Base-by-base conservation (phyloP, 92 coral and sea anemone genomes). In the Siderastrea siderea region DNA sequence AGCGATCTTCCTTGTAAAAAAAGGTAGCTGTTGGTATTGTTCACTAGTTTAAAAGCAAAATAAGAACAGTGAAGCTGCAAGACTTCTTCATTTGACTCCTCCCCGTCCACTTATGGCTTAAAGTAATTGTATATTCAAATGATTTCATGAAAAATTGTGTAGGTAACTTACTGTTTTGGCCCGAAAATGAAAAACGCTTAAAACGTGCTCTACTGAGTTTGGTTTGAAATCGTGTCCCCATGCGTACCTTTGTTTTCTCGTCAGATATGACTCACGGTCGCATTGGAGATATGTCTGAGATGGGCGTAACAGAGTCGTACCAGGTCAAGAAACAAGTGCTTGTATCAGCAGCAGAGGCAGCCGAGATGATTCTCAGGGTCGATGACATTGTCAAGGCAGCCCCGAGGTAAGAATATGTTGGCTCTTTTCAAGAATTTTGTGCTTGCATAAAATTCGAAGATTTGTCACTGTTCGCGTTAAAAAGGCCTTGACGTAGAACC, bases 331-430 rank as follows among this genome's bases (percentile, higher is more conserved):
- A 90, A 14, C 99, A 98, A 80, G 98, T 98, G 2, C 82, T 98
- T 44, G 74, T 91, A 55, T 98, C 99, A 26, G 98, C 99, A 7
- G 98, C 99, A 3, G 99, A 98, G 78, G 99, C 99, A 3, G 99
- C 98, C 1, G 99, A 98, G 85, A 96, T 98, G 95, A 98, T 98
- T 57, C 88, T 98, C 57, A 93, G 99, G 76, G 99, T 98, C 9
- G 99, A 98, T 71, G 93, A 96, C 75, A 98, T 98, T 49, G 98
- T 98, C 71, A 98, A 92, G 71, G 97, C 99, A 8, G 99, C 99
- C 13, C 99, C 99, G 65, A 94, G 99, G 99, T 98, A 77, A 90
- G 77, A 68, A 76, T 5, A 38, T 38, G 79, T 8, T 9, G 82
- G 16, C 13, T 2, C 2, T 9, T 17, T 48, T 8, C 38, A 26